Conservation (phyloP, 2,113 vertebrate species). For the Eublepharis macularius region DNA sequence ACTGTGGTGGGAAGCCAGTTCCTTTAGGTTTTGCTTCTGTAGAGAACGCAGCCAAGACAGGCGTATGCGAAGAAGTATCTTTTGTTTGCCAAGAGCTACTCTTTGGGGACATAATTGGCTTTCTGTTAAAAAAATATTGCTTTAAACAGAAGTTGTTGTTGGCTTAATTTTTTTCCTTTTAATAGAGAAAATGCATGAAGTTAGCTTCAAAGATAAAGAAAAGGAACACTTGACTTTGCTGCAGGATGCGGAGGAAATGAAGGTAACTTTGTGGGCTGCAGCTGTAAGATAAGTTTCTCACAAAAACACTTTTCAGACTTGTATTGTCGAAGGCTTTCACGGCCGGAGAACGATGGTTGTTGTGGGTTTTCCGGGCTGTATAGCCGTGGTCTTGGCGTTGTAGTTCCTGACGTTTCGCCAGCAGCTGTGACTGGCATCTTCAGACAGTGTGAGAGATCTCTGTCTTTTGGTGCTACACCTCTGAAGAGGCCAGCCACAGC, state of each 20-base stretch:
- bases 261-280: conserved; percentile 68
- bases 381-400: too few relatives aligned
- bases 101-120: background rate
- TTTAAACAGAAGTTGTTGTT: background rate
- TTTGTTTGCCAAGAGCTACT: background rate
- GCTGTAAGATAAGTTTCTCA: background rate
- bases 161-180: conserved; percentile 9
- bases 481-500: too few relatives aligned
- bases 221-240: conserved; percentile 86
- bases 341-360: too few relatives aligned
- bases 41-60: background rate
- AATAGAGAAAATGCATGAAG: conserved; percentile 89
- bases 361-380: too few relatives aligned
- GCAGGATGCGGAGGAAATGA: conserved; percentile 89
- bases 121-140: background rate
- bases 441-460: too few relatives aligned
- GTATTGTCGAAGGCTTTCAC: too few relatives aligned
- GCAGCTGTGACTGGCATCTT: too few relatives aligned
- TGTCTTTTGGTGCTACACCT: too few relatives aligned
- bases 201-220: conserved; percentile 88
- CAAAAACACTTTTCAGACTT: background rate
- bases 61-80: background rate
- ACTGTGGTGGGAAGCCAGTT: background rate
- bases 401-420: too few relatives aligned
- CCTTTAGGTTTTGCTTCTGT: background rate